These are phyloP conservation scores for Hetaerina americana DNA, from an alignment of 1,140 invertebrate genomes.

Conservation along the genomic window DNA sequence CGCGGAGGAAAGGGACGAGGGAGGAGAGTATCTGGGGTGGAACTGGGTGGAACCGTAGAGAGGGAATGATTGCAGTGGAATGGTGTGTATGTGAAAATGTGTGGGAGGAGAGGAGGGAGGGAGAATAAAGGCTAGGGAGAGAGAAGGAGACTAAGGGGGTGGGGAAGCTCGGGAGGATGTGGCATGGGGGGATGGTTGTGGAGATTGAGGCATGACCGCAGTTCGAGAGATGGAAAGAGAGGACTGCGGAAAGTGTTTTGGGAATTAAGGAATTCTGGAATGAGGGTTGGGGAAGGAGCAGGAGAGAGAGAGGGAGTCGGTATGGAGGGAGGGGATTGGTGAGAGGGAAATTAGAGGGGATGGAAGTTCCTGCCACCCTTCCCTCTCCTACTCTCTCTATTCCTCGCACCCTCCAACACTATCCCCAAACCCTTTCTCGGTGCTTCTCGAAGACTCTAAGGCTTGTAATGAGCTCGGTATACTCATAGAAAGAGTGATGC, in stretches of 20 bases:
- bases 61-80: too few relatives aligned
- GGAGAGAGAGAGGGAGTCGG: neutral
- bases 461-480: neutral
- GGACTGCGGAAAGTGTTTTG: neutral
- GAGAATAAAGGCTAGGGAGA: neutral
- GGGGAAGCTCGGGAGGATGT: too few relatives aligned
- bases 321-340: neutral
- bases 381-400: too few relatives aligned
- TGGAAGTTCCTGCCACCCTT: too few relatives aligned
- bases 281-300: neutral
- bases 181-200: neutral
- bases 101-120: neutral
- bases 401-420: too few relatives aligned
- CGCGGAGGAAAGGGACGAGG: too few relatives aligned
- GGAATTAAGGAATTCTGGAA: neutral
- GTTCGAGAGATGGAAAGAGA: neutral
- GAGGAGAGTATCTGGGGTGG: too few relatives aligned
- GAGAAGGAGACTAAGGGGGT: neutral
- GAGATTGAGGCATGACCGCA: neutral
- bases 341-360: neutral
- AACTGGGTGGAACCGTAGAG: too few relatives aligned
- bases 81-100: too few relatives aligned
- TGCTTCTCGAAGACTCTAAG: neutral
- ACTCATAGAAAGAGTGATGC: too few relatives aligned
- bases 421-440: neutral